phyloP scores from a whole-genome alignment of 2,888 invertebrate species.

The Automeris io region DNA sequence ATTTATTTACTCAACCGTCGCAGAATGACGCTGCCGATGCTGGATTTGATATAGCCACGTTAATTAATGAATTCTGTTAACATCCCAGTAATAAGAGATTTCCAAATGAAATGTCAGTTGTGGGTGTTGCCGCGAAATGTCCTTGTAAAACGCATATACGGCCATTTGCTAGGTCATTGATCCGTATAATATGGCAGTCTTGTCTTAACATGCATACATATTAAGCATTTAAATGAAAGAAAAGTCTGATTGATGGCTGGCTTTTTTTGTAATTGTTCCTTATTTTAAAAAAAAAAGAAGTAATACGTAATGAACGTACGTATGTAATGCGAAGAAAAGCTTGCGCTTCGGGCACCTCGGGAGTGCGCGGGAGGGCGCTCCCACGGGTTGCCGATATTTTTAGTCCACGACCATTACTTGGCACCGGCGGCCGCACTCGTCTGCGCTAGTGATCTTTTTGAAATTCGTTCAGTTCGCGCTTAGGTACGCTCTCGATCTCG shows the following conservation, averaged over 20 bases:
- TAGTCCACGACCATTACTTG: slow-evolving; percentile 81
- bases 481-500: slow-evolving; percentile 65
- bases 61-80: neutral
- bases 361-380: slow-evolving; percentile 76
- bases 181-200: neutral
- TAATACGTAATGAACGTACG: slow-evolving; percentile 31
- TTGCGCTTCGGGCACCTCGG: slow-evolving; percentile 60
- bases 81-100: neutral
- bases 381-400: slow-evolving; percentile 80
- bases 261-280: neutral
- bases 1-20: neutral
- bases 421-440: slow-evolving; percentile 77
- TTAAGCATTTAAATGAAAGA: neutral
- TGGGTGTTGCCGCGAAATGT: neutral
- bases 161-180: neutral
- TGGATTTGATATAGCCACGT: neutral
- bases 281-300: slow-evolving; percentile 23
- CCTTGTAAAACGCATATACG: neutral
- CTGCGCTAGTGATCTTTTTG: slow-evolving; percentile 73
- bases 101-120: neutral
- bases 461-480: slow-evolving; percentile 65
- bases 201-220: neutral
- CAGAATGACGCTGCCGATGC: neutral
- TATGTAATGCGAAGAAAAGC: slow-evolving; percentile 64
- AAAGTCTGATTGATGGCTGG: neutral